Evolutionary conservation across 2,888 invertebrate species (phyloP), one percentile per base, ranked within the genome.

Genomic region (Ferdinandea cuprea): DNA sequence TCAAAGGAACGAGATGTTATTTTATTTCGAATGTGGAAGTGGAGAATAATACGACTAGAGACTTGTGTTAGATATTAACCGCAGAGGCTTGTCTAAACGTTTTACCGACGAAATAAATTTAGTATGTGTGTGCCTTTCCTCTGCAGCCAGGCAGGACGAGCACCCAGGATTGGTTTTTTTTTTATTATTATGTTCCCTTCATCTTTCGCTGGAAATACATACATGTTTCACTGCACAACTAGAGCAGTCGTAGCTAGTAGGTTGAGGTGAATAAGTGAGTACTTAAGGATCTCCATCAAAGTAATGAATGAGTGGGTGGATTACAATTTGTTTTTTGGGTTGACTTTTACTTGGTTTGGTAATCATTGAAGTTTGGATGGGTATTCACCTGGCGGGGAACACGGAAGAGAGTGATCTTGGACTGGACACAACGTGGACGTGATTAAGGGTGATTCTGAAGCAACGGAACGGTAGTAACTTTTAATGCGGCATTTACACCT

Each of bases 41-140:
- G n/a, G n/a, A 25, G 25, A 21, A 50, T 40, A 59, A 58, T 25
- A 50, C 46, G 17, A 42, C 19, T 6, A 5, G 28, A n/a, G 28
- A 28, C 59, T 19, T 42, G 25, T 50, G 50, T 63, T 30, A 25
- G 76, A 66, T 81, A 71, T 59, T 46, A 76, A 81, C 81, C 59
- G 37, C 66, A 61, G 65, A 54, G 66, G 54, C 66, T 71, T 72
- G 66, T 66, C 65, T 76, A 48, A 74, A 76, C 59, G 69, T 66
- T 72, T 71, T 71, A 66, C 54, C 37, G 76, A 7, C 8, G 59
- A 71, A 59, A 76, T 71, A 81, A 71, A 71, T 81, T 61, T 35
- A 48, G 35, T 50, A 50, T 52, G 21, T 15, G 40, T 30, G 17
- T 11, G 6, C 28, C 28, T 32, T 13, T 42, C 28, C 28, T 32